Evolutionary conservation across 2,888 invertebrate genomes (phyloP), one percentile per base, ranked within the genome.

Genomic region (Leptinotarsa haldemani): DNA sequence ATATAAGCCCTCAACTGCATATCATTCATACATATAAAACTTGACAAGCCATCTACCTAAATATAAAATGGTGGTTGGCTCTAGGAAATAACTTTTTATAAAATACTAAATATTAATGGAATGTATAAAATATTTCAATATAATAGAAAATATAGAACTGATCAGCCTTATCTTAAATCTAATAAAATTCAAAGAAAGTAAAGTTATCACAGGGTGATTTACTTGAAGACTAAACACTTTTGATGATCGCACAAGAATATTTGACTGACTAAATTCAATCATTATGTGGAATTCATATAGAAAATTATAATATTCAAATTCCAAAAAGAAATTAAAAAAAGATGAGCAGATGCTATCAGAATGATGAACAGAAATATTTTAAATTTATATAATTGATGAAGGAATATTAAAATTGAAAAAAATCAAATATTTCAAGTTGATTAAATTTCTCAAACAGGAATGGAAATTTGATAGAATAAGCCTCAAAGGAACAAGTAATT

Each of bases 61-160:
- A 40, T 40, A 40, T 12, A 40, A 50, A 53, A 9, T 56, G 20
- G 56, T 56, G 22, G 56, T 13, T 56, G 22, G 22, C 22, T 22
- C 15, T 1, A 2, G 12, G 13, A 13, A 56, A 20, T 22, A 22
- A 56, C 22, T 22, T 22, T 22, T 20, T 15, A 56, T 20, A 56
- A 15, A 20, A 13, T 56, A 56, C 22, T 13, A 56, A 56, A 56
- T 56, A 56, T 25, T 22, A 56, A 22, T 56, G 56, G 56, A 56
- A 56, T 56, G 56, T 22, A 56, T 56, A 56, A 56, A 56, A 56
- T 56, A 56, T 56, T 15, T 56, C 22, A 56, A 22, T 56, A 56
- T 56, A 20, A 56, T 56, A 56, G 15, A 22, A 56, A 52, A 18
- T 52, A 22, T 22, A 22, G 56, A 20, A 56, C 20, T 56, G 22